Conservation (phyloP, 2,888 invertebrate species). For the Drosophila colorata region DNA sequence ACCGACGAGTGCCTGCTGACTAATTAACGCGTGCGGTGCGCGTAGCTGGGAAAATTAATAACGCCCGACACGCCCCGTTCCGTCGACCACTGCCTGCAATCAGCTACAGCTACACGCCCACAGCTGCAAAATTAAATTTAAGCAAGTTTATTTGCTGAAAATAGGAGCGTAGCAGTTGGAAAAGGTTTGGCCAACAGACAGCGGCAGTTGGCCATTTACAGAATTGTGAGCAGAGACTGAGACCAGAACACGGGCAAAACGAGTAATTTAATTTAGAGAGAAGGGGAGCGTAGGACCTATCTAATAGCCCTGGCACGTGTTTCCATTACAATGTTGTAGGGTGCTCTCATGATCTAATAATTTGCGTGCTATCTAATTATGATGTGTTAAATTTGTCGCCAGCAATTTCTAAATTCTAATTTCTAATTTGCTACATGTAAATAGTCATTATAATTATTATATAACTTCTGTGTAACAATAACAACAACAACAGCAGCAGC, state of each 20-base stretch:
- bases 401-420: conserved; percentile 10
- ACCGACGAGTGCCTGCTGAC: conserved; percentile 18
- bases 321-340: conserved; percentile 19
- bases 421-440: conserved; percentile 55
- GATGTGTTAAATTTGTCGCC: conserved; percentile 29
- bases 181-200: conserved; percentile 11
- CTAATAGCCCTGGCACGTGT: conserved; percentile 43
- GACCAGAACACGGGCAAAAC: not conserved
- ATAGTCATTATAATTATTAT: conserved; percentile 77
- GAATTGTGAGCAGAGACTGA: not conserved
- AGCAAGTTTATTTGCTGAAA: conserved; percentile 49
- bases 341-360: conserved; percentile 19
- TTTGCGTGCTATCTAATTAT: conserved; percentile 23
- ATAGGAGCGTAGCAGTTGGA: conserved; percentile 28
- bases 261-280: conserved; percentile 33
- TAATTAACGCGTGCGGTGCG: conserved; percentile 46
- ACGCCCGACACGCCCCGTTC: conserved; percentile 19
- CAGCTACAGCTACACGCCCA: conserved; percentile 13
- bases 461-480: conserved; percentile 25
- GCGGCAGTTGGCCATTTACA: conserved; percentile 5
- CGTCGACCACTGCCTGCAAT: conserved; percentile 22
- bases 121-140: conserved; percentile 43
- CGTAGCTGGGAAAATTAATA: conserved; percentile 27
- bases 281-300: not conserved
- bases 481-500: conserved; percentile 14